Conservation (phyloP, 1,140 invertebrate genomes). For the Pachyrhynchus sulphureomaculatus region DNA sequence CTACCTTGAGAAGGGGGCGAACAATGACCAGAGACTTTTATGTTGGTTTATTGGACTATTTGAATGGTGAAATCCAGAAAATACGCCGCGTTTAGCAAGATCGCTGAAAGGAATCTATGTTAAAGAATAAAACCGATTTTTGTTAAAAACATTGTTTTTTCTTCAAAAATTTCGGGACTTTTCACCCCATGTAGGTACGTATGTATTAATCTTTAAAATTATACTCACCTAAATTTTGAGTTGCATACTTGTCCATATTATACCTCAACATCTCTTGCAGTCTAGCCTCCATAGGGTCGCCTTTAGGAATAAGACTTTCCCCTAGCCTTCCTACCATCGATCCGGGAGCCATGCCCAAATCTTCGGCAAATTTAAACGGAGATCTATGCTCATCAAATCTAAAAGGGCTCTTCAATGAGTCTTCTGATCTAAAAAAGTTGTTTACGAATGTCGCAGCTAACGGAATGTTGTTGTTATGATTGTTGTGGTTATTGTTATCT, state of each 20-base stretch:
- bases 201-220: too few relatives aligned
- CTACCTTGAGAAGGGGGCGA: too few relatives aligned
- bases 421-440: constrained; percentile 55
- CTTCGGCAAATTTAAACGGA: constrained; percentile 76
- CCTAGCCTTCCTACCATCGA: constrained; percentile 77
- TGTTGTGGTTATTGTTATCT: constrained; percentile 57
- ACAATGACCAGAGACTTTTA: too few relatives aligned
- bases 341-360: constrained; percentile 67
- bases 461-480: constrained; percentile 59
- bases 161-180: too few relatives aligned
- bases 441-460: constrained; percentile 51
- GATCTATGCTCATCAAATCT: constrained; percentile 72
- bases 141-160: too few relatives aligned
- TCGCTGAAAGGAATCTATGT: too few relatives aligned
- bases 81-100: too few relatives aligned
- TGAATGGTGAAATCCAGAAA: too few relatives aligned
- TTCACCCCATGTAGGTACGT: too few relatives aligned
- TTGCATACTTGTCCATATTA: constrained; percentile 92
- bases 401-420: constrained; percentile 68
- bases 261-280: constrained; percentile 90
- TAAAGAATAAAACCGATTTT: too few relatives aligned
- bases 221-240: constrained; percentile 69
- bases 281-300: constrained; percentile 87
- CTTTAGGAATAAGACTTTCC: constrained; percentile 85
- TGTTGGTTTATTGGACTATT: too few relatives aligned